Evolutionary conservation across 1,140 invertebrate genomes (phyloP), one percentile per base, ranked within the genome.

Genomic region (Psilanteris sp.): DNA sequence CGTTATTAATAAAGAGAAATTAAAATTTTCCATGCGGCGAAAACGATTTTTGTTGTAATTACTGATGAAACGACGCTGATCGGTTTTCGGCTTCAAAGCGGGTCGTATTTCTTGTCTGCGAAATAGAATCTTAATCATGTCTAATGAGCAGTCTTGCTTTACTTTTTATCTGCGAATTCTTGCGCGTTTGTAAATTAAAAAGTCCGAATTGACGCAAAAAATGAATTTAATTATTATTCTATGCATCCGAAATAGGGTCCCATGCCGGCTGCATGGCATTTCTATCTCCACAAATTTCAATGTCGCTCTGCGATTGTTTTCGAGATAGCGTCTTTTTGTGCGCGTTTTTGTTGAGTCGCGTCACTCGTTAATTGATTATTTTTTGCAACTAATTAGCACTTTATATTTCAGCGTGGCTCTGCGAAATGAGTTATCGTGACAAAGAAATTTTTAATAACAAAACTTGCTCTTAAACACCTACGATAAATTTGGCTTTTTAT

Each of bases 301-400:
- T 43, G 9, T n/a, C 32, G 1, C 0, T n/a, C n/a, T n/a, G 24
- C n/a, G 14, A 48, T 46, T 37, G 13, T 26, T 36, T 46, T 26
- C 8, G 0, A 0, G 57, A 62, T 41, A 26, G 27, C 14, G n/a
- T n/a, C n/a, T 46, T 48, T 48, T 48, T 26, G 6, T 9, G 4
- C 1, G 0, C 1, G 14, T 41, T 54, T 44, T 54, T 34, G 16
- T 34, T 6, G 7, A 7, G 2, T 9, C n/a, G 11, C 18, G 61
- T 52, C 59, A 29, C 5, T 34, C 22, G 15, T 46, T 54, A 48
- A 67, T 43, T 55, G 48, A 46, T 31, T 29, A 41, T 52, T 55
- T 67, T 55, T 67, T 43, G 22, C 15, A 1, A 4, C 50, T 55
- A 68, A 68, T 66, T 66, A 66, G 61, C 48, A 44, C 48, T 52